Evolutionary conservation across 2,113 vertebrate genomes (phyloP).

Genomic region (Austrofundulus limnaeus): DNA sequence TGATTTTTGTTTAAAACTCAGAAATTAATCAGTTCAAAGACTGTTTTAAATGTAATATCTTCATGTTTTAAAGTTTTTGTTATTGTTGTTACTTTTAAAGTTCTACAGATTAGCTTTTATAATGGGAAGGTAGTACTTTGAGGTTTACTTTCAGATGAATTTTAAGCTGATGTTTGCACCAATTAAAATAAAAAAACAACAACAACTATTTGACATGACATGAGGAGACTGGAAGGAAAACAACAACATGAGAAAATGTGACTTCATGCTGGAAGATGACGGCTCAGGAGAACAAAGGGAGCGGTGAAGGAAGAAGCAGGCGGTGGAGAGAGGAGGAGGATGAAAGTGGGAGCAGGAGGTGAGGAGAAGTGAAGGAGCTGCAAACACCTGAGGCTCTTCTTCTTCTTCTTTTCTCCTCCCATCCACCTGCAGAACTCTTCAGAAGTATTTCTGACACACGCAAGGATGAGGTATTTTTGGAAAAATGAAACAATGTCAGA

Average conservation of each 20-base stretch:
- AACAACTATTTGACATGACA: too few species aligned
- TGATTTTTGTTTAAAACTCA: too few species aligned
- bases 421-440: slow-evolving; percentile 2
- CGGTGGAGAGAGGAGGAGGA: neutral
- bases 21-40: too few species aligned
- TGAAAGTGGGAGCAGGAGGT: slow-evolving; percentile 7
- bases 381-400: slow-evolving; percentile 40
- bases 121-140: neutral
- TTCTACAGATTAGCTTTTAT: too few species aligned
- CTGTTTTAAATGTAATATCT: too few species aligned
- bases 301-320: slow-evolving; percentile 6
- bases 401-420: neutral
- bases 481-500: too few species aligned
- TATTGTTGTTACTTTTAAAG: neutral
- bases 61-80: too few species aligned
- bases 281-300: slow-evolving; percentile 36
- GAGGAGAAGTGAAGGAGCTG: slow-evolving; percentile 37
- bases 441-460: too few species aligned
- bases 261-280: slow-evolving; percentile 24
- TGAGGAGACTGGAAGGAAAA: neutral
- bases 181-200: neutral
- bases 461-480: too few species aligned
- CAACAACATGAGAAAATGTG: slow-evolving; percentile 31
- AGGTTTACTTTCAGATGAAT: neutral
- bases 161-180: slow-evolving; percentile 10